A percentile compares a stretch with the other conserved stretches of the same genome.
These are phyloP conservation scores for Julus scanicus DNA, from an alignment of 2,888 invertebrate species.

Conservation along the genomic window DNA sequence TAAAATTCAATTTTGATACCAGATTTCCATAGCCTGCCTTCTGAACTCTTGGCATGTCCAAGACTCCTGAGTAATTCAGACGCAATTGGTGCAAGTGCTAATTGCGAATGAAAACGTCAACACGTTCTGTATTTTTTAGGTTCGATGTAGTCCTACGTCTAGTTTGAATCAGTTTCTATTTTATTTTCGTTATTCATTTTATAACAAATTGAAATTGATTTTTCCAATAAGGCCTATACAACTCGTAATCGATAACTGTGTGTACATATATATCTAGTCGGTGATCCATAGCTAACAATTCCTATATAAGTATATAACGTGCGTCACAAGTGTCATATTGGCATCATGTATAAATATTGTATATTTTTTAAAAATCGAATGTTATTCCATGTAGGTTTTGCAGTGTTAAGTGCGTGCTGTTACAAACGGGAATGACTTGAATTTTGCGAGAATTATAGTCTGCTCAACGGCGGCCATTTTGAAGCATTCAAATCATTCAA, in stretches of 20 bases:
- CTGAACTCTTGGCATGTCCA: too few relatives aligned
- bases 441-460: not conserved
- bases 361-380: constrained; percentile 13
- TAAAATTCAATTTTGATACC: not conserved
- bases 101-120: too few relatives aligned
- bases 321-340: constrained; percentile 11
- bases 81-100: too few relatives aligned
- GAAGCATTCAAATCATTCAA: not conserved
- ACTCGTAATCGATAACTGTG: not conserved
- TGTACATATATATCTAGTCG: not conserved
- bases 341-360: constrained; percentile 19
- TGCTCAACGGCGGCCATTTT: not conserved
- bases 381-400: not conserved
- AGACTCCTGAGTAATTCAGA: too few relatives aligned
- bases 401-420: not conserved
- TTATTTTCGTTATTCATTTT: not conserved
- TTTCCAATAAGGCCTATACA: not conserved
- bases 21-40: too few relatives aligned
- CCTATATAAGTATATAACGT: not conserved
- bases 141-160: not conserved
- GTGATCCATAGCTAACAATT: not conserved
- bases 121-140: too few relatives aligned
- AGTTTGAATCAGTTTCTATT: not conserved
- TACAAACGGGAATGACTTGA: not conserved
- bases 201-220: not conserved